Evolutionary conservation across 2,888 invertebrate species (phyloP).

Genomic region (Globia sparganii): DNA sequence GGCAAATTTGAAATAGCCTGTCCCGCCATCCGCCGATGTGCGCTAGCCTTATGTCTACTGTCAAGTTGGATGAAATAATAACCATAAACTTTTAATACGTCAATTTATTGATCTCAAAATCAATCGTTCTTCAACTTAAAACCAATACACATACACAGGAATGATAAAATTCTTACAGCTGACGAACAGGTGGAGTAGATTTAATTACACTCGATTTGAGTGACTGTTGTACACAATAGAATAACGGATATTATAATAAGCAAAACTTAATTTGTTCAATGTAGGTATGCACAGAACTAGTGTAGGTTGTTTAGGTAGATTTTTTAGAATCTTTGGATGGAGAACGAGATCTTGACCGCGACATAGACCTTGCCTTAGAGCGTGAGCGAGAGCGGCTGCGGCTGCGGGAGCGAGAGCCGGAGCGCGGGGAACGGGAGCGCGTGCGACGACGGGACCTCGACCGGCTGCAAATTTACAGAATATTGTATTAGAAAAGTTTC

Average conservation of each 20-base stretch:
- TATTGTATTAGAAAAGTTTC: conserved; percentile 28
- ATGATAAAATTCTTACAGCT: conserved; percentile 77
- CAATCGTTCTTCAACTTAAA: conserved; percentile 79
- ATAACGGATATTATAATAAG: conserved; percentile 49
- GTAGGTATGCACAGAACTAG: conserved; percentile 54
- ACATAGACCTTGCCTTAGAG: conserved; percentile 88
- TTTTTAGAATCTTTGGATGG: conserved; percentile 89
- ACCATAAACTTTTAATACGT: conserved; percentile 63
- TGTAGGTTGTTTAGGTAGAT: conserved; percentile 78
- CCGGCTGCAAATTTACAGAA: conserved; percentile 82
- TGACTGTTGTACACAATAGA: conserved; percentile 54
- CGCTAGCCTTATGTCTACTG: background rate
- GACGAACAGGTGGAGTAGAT: conserved; percentile 65
- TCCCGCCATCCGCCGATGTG: background rate
- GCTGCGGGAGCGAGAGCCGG: conserved; percentile 87
- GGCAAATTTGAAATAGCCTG: background rate
- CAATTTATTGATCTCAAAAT: conserved; percentile 82
- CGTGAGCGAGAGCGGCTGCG: conserved; percentile 89
- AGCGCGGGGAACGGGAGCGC: conserved; percentile 90
- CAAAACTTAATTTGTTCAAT: conserved; percentile 65
- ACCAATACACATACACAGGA: conserved; percentile 78
- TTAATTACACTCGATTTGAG: conserved; percentile 56
- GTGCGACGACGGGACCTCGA: conserved; percentile 92
- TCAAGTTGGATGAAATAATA: conserved; percentile 28
- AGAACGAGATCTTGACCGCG: conserved; percentile 87